These are phyloP conservation scores for Rhombomys opimus DNA, from an alignment of 2,113 vertebrate species.

Conservation along the genomic window DNA sequence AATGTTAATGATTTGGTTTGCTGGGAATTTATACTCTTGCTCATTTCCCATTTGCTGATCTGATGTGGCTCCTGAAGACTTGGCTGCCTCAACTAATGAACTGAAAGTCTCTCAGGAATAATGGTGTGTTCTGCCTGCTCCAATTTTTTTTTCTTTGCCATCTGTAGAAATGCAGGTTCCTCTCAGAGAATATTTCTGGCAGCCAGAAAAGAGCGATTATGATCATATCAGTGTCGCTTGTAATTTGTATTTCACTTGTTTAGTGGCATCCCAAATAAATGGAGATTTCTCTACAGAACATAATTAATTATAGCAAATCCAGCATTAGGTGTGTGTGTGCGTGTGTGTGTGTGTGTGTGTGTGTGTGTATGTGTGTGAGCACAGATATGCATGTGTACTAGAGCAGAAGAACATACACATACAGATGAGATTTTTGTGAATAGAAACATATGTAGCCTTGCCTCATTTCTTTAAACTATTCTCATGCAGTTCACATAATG, in stretches of 20 bases:
- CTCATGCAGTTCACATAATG: slow-evolving; percentile 77
- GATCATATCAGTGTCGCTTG: slow-evolving; percentile 88
- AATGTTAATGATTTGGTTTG: slow-evolving; percentile 92
- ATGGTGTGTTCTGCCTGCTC: slow-evolving; percentile 82
- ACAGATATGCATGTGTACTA: not conserved
- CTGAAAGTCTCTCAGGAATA: slow-evolving; percentile 88
- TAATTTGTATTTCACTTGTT: slow-evolving; percentile 89
- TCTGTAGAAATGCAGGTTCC: slow-evolving; percentile 88
- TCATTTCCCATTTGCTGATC: slow-evolving; percentile 92
- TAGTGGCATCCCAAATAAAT: slow-evolving; percentile 85
- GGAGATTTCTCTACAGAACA: slow-evolving; percentile 84
- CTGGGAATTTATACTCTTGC: slow-evolving; percentile 89
- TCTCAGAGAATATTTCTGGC: slow-evolving; percentile 84
- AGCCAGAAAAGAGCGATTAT: slow-evolving; percentile 86
- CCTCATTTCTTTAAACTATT: slow-evolving; percentile 83
- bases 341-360: slow-evolving; percentile 40
- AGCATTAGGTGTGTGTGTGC: slow-evolving; percentile 56
- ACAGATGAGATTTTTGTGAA: slow-evolving; percentile 69
- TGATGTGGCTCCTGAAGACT: slow-evolving; percentile 87
- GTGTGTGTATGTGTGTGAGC: not conserved
- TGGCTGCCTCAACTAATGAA: slow-evolving; percentile 89
- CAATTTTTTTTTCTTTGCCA: slow-evolving; percentile 82
- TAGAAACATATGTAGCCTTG: slow-evolving; percentile 80
- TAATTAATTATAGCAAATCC: slow-evolving; percentile 86
- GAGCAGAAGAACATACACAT: not conserved